These are phyloP conservation scores for Morone chrysops DNA, from an alignment of 2,113 vertebrate genomes.

Conservation along the genomic window DNA sequence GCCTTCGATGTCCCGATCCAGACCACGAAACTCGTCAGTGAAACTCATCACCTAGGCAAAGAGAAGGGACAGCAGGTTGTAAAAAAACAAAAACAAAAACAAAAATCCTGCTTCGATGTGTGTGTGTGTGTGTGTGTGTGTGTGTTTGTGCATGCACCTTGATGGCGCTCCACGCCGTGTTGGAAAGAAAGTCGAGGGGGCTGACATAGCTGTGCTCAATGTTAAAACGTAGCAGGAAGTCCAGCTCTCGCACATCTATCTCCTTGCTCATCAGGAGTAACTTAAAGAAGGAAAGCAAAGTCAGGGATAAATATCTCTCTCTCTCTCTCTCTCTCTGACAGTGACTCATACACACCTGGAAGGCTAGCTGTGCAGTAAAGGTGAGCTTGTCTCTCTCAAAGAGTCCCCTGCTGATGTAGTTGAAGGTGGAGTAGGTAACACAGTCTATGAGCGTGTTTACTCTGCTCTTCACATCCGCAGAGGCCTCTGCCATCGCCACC, in stretches of 20 bases:
- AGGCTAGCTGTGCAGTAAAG: constrained; percentile 83
- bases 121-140: background rate
- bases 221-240: constrained; percentile 87
- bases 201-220: constrained; percentile 83
- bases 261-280: constrained; percentile 85
- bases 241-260: constrained; percentile 81
- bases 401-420: constrained; percentile 84
- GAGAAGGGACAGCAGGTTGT: background rate
- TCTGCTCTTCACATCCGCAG: constrained; percentile 75
- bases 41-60: constrained; percentile 80
- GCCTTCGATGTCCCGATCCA: constrained; percentile 85
- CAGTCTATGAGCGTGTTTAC: constrained; percentile 82
- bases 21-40: constrained; percentile 84
- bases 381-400: constrained; percentile 87
- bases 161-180: constrained; percentile 84
- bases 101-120: background rate
- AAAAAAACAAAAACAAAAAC: background rate
- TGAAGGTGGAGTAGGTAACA: constrained; percentile 84
- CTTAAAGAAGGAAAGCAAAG: constrained; percentile 59
- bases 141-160: constrained; percentile 65
- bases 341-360: constrained; percentile 72
- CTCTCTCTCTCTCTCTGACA: background rate
- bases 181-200: constrained; percentile 85
- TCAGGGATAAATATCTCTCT: constrained; percentile 10
- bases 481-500: constrained; percentile 79